Evolutionary conservation across 2,888 invertebrate species (phyloP).

Genomic region (Malachius bipustulatus): DNA sequence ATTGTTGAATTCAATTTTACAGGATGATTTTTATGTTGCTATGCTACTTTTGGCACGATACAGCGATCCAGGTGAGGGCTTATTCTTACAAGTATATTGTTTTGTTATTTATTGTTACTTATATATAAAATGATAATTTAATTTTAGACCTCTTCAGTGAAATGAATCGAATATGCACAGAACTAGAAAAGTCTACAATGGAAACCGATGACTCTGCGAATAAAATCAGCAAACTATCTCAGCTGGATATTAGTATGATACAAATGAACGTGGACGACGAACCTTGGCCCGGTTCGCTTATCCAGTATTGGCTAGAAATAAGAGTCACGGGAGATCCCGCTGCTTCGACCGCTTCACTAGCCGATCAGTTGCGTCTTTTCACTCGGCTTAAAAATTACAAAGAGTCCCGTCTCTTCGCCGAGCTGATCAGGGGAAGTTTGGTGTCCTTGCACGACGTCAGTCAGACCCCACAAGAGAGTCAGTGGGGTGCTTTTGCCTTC

Average conservation of each 20-base stretch:
- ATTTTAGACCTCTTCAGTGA: slow-evolving; percentile 45
- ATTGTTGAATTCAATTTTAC: slow-evolving; percentile 47
- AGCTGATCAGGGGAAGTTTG: slow-evolving; percentile 79
- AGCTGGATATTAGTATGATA: slow-evolving; percentile 25
- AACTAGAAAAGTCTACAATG: slow-evolving; percentile 45
- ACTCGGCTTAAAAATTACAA: slow-evolving; percentile 74
- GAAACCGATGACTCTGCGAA: slow-evolving; percentile 23
- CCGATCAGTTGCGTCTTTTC: slow-evolving; percentile 72
- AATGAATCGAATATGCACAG: slow-evolving; percentile 49
- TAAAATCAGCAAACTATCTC: slow-evolving; percentile 25
- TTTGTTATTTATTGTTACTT: slow-evolving; percentile 6
- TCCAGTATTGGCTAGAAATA: slow-evolving; percentile 69
- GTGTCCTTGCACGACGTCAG: slow-evolving; percentile 81
- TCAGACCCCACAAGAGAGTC: slow-evolving; percentile 71
- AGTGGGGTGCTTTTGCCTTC: slow-evolving; percentile 91
- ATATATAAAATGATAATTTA: slow-evolving; percentile 7
- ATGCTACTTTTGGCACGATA: slow-evolving; percentile 75
- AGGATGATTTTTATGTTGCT: slow-evolving; percentile 58
- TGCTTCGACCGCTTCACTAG: slow-evolving; percentile 67
- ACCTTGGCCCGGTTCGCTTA: slow-evolving; percentile 29
- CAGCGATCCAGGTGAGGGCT: slow-evolving; percentile 57
- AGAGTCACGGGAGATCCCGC: slow-evolving; percentile 78
- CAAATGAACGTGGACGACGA: slow-evolving; percentile 25
- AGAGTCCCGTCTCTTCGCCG: slow-evolving; percentile 73
- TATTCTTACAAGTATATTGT: not conserved